These are phyloP conservation scores for Drosophila orena DNA, from an alignment of 1,140 invertebrate species.

Conservation along the genomic window DNA sequence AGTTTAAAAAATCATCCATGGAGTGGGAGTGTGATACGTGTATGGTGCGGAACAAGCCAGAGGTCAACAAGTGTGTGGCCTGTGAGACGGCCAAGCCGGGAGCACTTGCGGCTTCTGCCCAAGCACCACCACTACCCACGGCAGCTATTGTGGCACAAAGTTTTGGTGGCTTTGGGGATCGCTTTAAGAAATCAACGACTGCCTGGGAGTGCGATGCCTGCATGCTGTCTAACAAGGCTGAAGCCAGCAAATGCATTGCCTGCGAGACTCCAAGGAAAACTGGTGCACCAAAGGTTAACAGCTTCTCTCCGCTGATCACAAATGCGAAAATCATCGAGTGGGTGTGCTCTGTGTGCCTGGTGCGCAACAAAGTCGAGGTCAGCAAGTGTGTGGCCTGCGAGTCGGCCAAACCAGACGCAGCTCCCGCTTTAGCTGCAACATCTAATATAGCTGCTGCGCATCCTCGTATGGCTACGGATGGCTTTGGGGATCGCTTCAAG, in stretches of 20 bases:
- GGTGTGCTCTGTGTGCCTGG: slow-evolving; percentile 89
- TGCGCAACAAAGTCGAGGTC: slow-evolving; percentile 86
- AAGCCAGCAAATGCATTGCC: slow-evolving; percentile 88
- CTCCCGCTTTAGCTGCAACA: not conserved
- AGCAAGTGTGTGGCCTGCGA: slow-evolving; percentile 88
- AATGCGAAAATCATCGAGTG: slow-evolving; percentile 84
- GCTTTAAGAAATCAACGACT: slow-evolving; percentile 86
- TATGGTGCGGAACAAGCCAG: slow-evolving; percentile 87
- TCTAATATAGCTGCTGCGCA: no score
- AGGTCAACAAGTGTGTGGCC: slow-evolving; percentile 87
- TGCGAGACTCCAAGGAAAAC: slow-evolving; percentile 44
- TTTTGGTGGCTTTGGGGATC: slow-evolving; percentile 84
- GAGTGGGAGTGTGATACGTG: slow-evolving; percentile 90
- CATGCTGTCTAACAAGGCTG: slow-evolving; percentile 87
- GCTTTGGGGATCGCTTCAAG: slow-evolving; percentile 87
- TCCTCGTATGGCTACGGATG: not conserved
- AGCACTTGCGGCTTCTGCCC: not conserved
- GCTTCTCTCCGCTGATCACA: not conserved
- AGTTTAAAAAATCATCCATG: slow-evolving; percentile 86
- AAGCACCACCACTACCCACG: not conserved
- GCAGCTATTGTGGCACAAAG: not conserved
- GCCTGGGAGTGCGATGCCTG: slow-evolving; percentile 90
- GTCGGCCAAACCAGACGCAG: slow-evolving; percentile 24
- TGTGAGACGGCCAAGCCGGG: slow-evolving; percentile 84
- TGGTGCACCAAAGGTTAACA: slow-evolving; percentile 2